These are phyloP conservation scores for Acrobasis consociella DNA, from an alignment of 2,888 invertebrate species.

Conservation along the genomic window DNA sequence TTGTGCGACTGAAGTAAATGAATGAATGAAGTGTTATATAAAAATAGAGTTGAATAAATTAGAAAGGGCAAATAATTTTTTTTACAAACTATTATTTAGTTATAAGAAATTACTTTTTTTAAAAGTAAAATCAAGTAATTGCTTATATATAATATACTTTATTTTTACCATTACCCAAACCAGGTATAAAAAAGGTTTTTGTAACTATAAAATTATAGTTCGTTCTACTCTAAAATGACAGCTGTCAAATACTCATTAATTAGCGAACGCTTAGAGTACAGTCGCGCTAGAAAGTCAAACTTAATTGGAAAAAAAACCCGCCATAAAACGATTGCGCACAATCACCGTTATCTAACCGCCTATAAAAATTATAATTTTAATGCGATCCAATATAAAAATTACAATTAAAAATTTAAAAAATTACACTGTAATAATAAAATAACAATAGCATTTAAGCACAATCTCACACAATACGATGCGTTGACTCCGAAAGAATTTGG, in stretches of 20 bases:
- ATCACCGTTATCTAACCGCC: constrained; percentile 24
- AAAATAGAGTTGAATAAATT: too few species aligned
- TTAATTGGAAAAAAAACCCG: constrained; percentile 14
- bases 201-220: background rate
- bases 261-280: constrained; percentile 7
- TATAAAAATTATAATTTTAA: constrained; percentile 32
- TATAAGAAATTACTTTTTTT: too few species aligned
- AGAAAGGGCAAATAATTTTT: too few species aligned
- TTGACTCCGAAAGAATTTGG: constrained; percentile 71
- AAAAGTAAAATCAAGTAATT: too few species aligned
- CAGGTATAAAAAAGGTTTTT: too few species aligned
- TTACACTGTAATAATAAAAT: constrained; percentile 51
- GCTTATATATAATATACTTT: too few species aligned
- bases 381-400: constrained; percentile 34
- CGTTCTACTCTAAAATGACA: constrained; percentile 4
- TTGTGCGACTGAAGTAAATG: too few species aligned
- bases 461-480: constrained; percentile 62
- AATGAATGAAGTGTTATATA: too few species aligned
- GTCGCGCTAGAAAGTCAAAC: constrained; percentile 16
- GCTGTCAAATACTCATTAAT: constrained; percentile 14
- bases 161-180: too few species aligned
- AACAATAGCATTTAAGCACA: constrained; percentile 53
- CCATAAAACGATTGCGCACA: constrained; percentile 12
- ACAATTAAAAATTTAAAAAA: constrained; percentile 34
- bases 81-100: too few species aligned